Conservation (phyloP, 2,888 invertebrate genomes). For the Saturnia japonica region DNA sequence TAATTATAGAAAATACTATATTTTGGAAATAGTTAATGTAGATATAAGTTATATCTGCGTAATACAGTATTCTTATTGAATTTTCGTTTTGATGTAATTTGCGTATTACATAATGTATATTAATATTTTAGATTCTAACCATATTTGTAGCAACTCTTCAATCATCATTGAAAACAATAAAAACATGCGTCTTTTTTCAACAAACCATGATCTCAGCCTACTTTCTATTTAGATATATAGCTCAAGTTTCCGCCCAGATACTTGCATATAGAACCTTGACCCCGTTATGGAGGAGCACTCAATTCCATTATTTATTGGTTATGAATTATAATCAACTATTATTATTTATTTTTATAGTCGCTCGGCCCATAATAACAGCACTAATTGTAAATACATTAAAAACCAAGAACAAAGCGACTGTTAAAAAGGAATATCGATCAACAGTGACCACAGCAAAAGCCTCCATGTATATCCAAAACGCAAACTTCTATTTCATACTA, state of each 20-base stretch:
- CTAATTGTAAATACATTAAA: neutral
- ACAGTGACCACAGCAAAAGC: neutral
- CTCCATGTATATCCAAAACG: neutral
- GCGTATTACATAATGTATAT: neutral
- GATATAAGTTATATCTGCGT: too few relatives aligned
- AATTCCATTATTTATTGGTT: neutral
- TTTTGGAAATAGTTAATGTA: too few relatives aligned
- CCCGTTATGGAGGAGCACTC: neutral
- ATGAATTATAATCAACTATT: neutral
- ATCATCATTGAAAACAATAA: neutral
- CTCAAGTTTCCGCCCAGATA: neutral
- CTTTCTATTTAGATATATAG: neutral
- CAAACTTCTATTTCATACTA: neutral
- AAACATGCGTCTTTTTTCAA: neutral
- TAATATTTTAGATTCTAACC: neutral
- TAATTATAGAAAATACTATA: too few relatives aligned
- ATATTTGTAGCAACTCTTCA: neutral
- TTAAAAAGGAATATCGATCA: neutral
- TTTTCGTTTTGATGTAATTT: neutral
- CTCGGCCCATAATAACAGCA: neutral
- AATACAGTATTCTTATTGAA: too few relatives aligned
- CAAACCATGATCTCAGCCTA: neutral
- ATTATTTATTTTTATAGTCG: neutral
- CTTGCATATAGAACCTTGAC: neutral
- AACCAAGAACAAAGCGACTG: neutral